Evolutionary conservation across 2,888 invertebrate genomes (phyloP).

Genomic region (Graphium colonna): DNA sequence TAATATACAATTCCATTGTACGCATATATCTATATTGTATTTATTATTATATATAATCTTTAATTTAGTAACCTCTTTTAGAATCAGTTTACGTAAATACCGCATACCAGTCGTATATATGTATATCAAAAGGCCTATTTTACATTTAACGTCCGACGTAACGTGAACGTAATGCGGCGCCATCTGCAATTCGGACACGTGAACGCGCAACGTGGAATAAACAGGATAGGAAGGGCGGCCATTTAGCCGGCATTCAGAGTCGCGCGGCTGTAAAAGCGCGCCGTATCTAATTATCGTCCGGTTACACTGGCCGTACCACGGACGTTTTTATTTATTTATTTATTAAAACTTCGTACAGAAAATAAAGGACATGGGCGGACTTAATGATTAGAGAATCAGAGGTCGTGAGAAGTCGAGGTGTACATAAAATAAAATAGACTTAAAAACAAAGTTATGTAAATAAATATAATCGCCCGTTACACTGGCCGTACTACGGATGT

Average conservation of each 20-base stretch:
- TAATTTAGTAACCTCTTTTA: no score
- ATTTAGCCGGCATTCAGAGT: constrained; percentile 75
- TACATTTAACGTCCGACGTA: background rate
- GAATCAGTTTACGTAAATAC: no score
- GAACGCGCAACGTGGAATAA: constrained; percentile 59
- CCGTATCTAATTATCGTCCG: constrained; percentile 76
- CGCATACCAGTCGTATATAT: background rate
- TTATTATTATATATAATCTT: no score
- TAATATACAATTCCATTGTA: no score
- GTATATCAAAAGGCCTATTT: background rate
- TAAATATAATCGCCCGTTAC: no score
- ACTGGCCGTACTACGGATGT: no score
- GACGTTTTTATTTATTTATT: constrained; percentile 5
- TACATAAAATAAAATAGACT: no score
- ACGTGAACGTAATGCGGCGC: background rate
- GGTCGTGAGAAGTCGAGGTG: no score
- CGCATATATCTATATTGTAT: no score
- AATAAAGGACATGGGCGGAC: background rate
- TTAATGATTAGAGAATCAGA: background rate
- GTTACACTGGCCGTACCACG: constrained; percentile 47
- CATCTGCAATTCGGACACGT: constrained; percentile 44
- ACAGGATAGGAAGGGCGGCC: constrained; percentile 75
- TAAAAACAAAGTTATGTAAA: background rate
- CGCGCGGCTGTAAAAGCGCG: constrained; percentile 74
- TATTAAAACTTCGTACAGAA: no score